Conservation (phyloP, 1,140 invertebrate genomes). For the Chymomyza costata region DNA sequence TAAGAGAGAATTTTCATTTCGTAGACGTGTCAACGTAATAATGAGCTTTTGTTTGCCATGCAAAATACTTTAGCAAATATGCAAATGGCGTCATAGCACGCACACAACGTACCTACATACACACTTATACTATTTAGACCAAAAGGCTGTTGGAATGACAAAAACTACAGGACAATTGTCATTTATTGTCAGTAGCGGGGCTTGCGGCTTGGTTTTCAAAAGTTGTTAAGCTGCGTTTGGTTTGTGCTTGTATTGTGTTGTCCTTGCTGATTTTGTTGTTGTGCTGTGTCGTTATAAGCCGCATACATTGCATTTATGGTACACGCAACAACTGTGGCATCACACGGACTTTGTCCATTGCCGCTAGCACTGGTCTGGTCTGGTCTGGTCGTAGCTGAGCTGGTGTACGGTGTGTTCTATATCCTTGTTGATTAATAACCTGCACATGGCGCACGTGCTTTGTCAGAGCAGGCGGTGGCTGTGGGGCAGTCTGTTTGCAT, state of each 20-base stretch:
- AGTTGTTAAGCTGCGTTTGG: background rate
- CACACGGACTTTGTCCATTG: too few relatives aligned
- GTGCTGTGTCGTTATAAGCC: conserved; percentile 36
- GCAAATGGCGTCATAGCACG: conserved; percentile 40
- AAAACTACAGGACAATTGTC: conserved; percentile 30
- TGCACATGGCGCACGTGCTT: conserved; percentile 64
- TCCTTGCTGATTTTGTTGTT: conserved; percentile 5
- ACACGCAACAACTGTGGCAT: conserved; percentile 3
- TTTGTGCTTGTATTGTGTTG: conserved; percentile 14
- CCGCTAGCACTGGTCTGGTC: too few relatives aligned
- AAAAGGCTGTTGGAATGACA: conserved; percentile 25
- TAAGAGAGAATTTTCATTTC: conserved; percentile 39
- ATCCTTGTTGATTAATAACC: conserved; percentile 66
- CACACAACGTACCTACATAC: too few relatives aligned
- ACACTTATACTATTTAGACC: too few relatives aligned
- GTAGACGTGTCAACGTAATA: conserved; percentile 63
- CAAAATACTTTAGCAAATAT: conserved; percentile 22
- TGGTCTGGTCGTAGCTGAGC: conserved; percentile 20
- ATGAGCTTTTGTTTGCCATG: conserved; percentile 58
- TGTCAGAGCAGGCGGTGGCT: conserved; percentile 36
- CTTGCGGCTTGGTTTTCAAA: conserved; percentile 9
- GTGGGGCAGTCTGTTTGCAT: conserved; percentile 55
- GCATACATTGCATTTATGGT: conserved; percentile 23
- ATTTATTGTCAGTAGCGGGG: conserved; percentile 15
- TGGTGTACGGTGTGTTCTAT: conserved; percentile 27